Evolutionary conservation across 2,888 invertebrate genomes (phyloP).

Genomic region (Gymnoscelis rufifasciata): DNA sequence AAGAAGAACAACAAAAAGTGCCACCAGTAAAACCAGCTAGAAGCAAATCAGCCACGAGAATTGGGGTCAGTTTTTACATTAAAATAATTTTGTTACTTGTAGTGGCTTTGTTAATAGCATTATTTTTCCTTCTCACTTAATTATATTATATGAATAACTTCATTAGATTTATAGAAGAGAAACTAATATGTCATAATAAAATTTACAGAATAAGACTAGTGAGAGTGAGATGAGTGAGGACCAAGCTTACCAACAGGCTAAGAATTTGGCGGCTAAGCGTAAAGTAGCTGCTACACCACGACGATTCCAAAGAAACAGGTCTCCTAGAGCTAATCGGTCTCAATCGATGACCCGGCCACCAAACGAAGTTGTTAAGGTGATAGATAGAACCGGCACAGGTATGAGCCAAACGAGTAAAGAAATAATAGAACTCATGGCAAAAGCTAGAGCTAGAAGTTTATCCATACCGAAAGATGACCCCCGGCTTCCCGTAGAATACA

Average conservation of each 20-base stretch:
- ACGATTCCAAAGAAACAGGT: constrained; percentile 63
- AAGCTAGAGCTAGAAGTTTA: constrained; percentile 69
- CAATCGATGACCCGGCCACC: constrained; percentile 71
- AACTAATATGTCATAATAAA: constrained; percentile 60
- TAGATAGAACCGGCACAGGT: constrained; percentile 60
- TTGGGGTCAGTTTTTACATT: constrained; percentile 73
- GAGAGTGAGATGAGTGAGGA: constrained; percentile 80
- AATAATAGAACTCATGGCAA: constrained; percentile 72
- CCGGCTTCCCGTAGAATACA: constrained; percentile 56
- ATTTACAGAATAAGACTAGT: constrained; percentile 78
- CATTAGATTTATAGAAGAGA: constrained; percentile 47
- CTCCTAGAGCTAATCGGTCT: constrained; percentile 73
- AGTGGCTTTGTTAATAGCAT: constrained; percentile 64
- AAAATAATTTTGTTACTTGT: constrained; percentile 60
- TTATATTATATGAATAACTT: constrained; percentile 32
- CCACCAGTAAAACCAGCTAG: constrained; percentile 73
- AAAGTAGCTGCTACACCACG: constrained; percentile 65
- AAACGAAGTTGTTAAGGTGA: constrained; percentile 52
- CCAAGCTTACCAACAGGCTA: constrained; percentile 52
- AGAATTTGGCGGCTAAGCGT: constrained; percentile 48
- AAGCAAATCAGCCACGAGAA: constrained; percentile 72
- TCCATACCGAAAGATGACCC: constrained; percentile 75
- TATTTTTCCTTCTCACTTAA: constrained; percentile 59
- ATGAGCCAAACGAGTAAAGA: constrained; percentile 72
- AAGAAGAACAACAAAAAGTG: constrained; percentile 52